Percentiles rank a stretch among this genome's conserved stretches.
phyloP scores from a whole-genome alignment of 2,888 invertebrate genomes.

The Agriopis leucophaearia region DNA sequence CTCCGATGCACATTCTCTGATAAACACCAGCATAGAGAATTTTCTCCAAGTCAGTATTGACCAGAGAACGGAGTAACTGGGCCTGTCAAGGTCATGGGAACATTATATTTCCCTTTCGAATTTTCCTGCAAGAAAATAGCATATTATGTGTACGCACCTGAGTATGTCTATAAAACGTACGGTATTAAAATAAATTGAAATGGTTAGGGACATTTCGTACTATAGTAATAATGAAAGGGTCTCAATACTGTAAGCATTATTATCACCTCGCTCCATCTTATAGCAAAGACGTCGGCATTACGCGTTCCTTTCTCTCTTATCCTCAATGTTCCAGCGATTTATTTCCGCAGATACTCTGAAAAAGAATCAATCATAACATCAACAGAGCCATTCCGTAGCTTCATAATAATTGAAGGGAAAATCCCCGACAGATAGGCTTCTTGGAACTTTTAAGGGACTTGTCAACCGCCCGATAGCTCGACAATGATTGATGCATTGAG shows the following conservation, averaged over 20 bases:
- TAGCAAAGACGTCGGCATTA: conserved; percentile 25
- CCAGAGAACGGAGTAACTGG: no score
- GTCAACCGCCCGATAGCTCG: conserved; percentile 53
- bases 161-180: no score
- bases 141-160: no score
- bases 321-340: conserved; percentile 49
- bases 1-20: no score
- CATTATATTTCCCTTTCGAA: no score
- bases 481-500: conserved; percentile 66
- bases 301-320: conserved; percentile 43
- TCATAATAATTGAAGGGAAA: conserved; percentile 62
- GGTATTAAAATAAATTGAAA: no score
- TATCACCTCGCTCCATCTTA: conserved; percentile 24
- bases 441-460: conserved; percentile 61
- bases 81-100: no score
- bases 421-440: conserved; percentile 59
- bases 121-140: no score
- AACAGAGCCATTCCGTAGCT: conserved; percentile 47
- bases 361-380: conserved; percentile 62
- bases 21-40: no score
- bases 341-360: conserved; percentile 39
- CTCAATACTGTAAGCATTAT: not conserved
- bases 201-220: no score
- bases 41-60: no score
- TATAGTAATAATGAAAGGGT: not conserved